Percentiles rank a stretch among this genome's conserved stretches.
These are phyloP conservation scores for Myiotriccus ornatus DNA, from an alignment of 2,797 vertebrate genomes.

Conservation along the genomic window DNA sequence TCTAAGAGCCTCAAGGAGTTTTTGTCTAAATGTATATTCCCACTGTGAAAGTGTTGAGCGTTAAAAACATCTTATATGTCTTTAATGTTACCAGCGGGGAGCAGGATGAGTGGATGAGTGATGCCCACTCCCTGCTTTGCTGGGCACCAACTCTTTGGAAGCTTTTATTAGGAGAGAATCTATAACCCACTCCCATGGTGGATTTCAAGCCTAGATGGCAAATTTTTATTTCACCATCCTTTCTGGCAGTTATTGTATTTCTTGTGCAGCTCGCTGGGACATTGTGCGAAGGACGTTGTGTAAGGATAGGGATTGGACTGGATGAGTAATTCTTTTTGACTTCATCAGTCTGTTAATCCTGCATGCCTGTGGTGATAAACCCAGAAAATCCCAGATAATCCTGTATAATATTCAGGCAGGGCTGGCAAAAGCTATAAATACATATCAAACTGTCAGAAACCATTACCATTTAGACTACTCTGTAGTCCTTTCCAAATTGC, in stretches of 20 bases:
- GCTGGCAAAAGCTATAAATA: conserved; percentile 79
- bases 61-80: background rate
- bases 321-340: conserved; percentile 81
- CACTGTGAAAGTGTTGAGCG: background rate
- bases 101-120: background rate
- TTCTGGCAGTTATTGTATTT: background rate
- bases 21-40: background rate
- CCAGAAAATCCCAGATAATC: conserved; percentile 85
- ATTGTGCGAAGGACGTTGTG: conserved; percentile 19
- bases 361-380: conserved; percentile 84
- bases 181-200: background rate
- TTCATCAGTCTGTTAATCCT: conserved; percentile 83
- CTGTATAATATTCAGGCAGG: conserved; percentile 79
- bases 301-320: conserved; percentile 42
- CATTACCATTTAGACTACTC: conserved; percentile 83
- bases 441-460: conserved; percentile 83
- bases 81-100: background rate
- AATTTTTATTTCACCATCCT: background rate
- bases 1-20: background rate
- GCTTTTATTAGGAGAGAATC: background rate
- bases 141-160: background rate
- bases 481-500: conserved; percentile 64
- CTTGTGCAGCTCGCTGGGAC: background rate
- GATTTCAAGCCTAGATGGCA: background rate
- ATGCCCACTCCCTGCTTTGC: background rate